Evolutionary conservation across 2,113 vertebrate species (phyloP), one percentile per base, ranked within the genome.

Genomic region (Glaucomys volans): DNA sequence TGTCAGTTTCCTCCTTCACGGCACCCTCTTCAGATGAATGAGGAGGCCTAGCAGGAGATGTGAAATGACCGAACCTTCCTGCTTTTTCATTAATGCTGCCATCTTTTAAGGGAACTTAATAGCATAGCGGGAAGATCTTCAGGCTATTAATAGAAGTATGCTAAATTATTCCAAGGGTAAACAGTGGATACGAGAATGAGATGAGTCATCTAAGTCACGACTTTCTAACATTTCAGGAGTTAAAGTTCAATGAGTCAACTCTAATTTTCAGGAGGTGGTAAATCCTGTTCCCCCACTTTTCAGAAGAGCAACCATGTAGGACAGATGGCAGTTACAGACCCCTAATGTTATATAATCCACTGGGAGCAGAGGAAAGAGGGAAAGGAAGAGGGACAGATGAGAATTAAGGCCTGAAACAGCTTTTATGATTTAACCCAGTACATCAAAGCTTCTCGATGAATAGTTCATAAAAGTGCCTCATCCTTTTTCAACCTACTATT

Each of bases 351-450:
- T 10, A 18, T 91, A 44, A 77, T 6, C 52, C 72, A 54, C 67
- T 50, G 40, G 47, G 72, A 35, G 6, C 71, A 8, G 9, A 37
- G 10, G 12, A 35, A 24, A 17, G 16, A 37, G 71, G 42, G 1
- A 62, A 50, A 35, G 74, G 20, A 87, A 88, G 12, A 35, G 30
- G 54, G 50, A 66, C 71, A 95, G 30, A 80, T 66, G 26, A 82
- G n/a, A 95, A 83, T 76, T 80, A 96, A 94, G 85, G 77, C 95
- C 87, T 82, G 22, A 96, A 85, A 96, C 40, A 87, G 69, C 81
- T 90, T 96, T 94, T 83, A 84, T 62, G 64, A 92, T 84, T 95
- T 93, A 95, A 93, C 87, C 93, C 30, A 54, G 71, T 67, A 90
- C 50, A 71, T 0, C 40, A 18, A 96, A 89, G 89, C 37, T 40